Percentiles rank a stretch among this genome's conserved stretches.
phyloP scores from a whole-genome alignment of 92 coral and sea anemone species.

The Phenganax stokvisi region DNA sequence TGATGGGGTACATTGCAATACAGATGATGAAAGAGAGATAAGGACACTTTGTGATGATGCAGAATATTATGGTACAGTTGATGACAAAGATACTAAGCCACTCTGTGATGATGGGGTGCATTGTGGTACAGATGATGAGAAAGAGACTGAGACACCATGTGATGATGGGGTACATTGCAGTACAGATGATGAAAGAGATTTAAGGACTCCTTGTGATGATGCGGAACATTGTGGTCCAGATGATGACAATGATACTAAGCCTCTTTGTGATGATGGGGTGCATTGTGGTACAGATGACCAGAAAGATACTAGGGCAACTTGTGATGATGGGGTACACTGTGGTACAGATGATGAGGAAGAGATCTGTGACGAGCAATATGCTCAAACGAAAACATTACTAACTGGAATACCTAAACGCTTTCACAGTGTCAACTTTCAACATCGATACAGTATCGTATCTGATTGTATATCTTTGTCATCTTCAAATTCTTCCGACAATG shows the following conservation, averaged over 20 bases:
- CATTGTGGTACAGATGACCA: constrained; percentile 19
- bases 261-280: constrained; percentile 24
- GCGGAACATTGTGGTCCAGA: background rate
- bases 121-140: constrained; percentile 14
- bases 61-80: constrained; percentile 14
- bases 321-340: background rate
- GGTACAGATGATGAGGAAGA: constrained; percentile 7
- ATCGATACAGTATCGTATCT: constrained; percentile 96
- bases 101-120: constrained; percentile 30
- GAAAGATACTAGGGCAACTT: constrained; percentile 32
- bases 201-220: background rate
- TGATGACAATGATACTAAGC: constrained; percentile 2
- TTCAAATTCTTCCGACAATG: constrained; percentile 74
- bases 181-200: constrained; percentile 1
- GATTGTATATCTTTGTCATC: constrained; percentile 93
- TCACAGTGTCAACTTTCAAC: constrained; percentile 68
- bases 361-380: background rate
- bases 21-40: constrained; percentile 9
- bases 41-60: constrained; percentile 32
- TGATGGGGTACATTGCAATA: background rate
- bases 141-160: constrained; percentile 35
- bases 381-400: background rate
- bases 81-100: constrained; percentile 15
- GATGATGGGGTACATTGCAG: background rate
- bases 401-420: constrained; percentile 25